A percentile compares a stretch with the other conserved stretches of the same genome.
phyloP scores from a whole-genome alignment of 1,140 invertebrate species.

The Steinernema feltiae region DNA sequence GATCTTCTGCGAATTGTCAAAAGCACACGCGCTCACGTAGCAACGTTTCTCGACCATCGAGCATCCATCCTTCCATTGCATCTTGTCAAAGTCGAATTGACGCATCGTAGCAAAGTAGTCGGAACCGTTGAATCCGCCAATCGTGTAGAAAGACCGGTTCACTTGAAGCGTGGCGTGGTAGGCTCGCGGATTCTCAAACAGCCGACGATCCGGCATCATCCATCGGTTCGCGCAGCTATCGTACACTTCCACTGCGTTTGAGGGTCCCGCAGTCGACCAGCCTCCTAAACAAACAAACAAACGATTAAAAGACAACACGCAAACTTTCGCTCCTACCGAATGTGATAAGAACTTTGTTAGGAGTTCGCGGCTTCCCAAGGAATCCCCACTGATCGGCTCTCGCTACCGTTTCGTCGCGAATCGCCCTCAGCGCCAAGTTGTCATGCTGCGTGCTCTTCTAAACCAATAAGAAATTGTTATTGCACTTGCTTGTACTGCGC shows the following conservation, averaged over 20 bases:
- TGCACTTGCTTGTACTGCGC: neutral
- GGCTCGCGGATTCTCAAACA: neutral
- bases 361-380: neutral
- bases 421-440: neutral
- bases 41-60: neutral
- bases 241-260: neutral
- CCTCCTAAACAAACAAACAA: neutral
- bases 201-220: neutral
- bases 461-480: neutral
- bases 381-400: neutral
- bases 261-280: neutral
- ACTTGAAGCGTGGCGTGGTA: neutral
- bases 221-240: neutral
- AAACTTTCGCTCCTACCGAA: neutral
- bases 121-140: neutral
- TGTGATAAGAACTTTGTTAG: constrained; percentile 2
- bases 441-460: neutral
- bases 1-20: neutral
- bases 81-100: neutral
- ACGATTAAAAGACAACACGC: neutral
- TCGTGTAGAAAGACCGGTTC: neutral
- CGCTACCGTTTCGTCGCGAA: neutral
- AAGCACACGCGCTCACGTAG: neutral
- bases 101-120: neutral
- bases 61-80: neutral